These are phyloP conservation scores for Amorpha juglandis DNA, from an alignment of 2,888 invertebrate genomes.

Conservation along the genomic window DNA sequence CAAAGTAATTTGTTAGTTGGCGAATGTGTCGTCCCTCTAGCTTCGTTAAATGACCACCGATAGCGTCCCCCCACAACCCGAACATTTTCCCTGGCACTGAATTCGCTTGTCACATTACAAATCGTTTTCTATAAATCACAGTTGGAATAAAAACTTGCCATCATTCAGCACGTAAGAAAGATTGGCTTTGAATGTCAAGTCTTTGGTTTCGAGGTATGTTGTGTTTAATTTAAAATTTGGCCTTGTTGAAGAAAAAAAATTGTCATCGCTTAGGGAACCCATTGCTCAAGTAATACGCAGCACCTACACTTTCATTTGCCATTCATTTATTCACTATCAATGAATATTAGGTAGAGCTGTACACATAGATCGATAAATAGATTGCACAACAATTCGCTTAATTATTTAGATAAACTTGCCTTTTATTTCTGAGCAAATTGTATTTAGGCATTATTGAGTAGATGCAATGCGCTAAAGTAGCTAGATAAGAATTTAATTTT, in stretches of 20 bases:
- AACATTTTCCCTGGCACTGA: constrained; percentile 67
- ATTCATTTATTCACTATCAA: constrained; percentile 58
- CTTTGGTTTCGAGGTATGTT: constrained; percentile 28
- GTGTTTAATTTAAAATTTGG: constrained; percentile 26
- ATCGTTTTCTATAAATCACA: constrained; percentile 67
- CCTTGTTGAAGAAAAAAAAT: constrained; percentile 55
- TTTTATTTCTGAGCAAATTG: constrained; percentile 35
- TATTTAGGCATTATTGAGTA: constrained; percentile 11
- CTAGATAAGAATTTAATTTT: neutral
- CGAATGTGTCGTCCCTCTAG: constrained; percentile 80
- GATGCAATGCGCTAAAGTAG: constrained; percentile 13
- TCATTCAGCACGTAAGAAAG: constrained; percentile 52
- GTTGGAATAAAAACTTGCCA: constrained; percentile 52
- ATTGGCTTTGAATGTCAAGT: constrained; percentile 37
- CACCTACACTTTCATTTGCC: constrained; percentile 77
- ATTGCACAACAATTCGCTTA: constrained; percentile 60
- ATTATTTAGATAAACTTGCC: constrained; percentile 42
- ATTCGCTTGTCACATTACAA: constrained; percentile 72
- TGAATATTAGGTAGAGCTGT: constrained; percentile 56
- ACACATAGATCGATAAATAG: constrained; percentile 71
- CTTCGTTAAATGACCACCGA: constrained; percentile 74
- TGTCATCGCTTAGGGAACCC: constrained; percentile 71
- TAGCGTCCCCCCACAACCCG: constrained; percentile 62
- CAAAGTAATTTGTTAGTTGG: constrained; percentile 76
- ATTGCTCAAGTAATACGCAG: constrained; percentile 76